Evolutionary conservation across 2,113 vertebrate genomes (phyloP).

Genomic region (Anseranas semipalmata): DNA sequence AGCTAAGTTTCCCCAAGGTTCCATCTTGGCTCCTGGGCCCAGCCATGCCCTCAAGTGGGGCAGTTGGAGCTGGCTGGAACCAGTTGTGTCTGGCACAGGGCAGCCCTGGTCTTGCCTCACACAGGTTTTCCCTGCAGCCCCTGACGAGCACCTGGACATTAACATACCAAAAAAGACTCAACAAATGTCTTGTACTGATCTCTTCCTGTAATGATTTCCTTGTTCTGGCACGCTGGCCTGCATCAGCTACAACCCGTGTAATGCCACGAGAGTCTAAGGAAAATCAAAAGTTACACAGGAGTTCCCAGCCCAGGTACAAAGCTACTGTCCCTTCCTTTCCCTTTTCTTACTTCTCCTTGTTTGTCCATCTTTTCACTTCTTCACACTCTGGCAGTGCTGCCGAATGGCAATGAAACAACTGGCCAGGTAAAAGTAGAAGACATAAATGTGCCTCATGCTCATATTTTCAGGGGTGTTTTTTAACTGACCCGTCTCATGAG

Average conservation of each 20-base stretch:
- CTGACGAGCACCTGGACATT: not conserved
- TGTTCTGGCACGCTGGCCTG: not conserved
- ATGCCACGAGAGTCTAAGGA: not conserved
- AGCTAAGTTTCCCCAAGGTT: not conserved
- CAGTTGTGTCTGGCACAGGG: fast-evolving
- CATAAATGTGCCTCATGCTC: not conserved
- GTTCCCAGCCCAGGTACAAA: not conserved
- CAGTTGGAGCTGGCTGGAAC: not conserved
- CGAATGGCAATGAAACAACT: not conserved
- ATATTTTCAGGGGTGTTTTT: not conserved
- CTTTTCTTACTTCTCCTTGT: not conserved
- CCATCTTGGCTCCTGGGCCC: too few relatives aligned
- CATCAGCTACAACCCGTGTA: not conserved
- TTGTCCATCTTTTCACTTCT: not conserved
- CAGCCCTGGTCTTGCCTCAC: not conserved
- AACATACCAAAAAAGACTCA: not conserved
- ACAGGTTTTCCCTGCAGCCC: not conserved
- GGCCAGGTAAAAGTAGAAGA: not conserved
- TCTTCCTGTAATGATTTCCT: not conserved
- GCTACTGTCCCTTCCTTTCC: not conserved
- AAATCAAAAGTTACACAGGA: not conserved
- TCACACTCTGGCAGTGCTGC: not conserved
- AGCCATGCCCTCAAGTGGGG: not conserved
- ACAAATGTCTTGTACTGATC: not conserved
- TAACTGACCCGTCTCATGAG: not conserved